Evolutionary conservation across 2,888 invertebrate species (phyloP).

Genomic region (Meiosimyza decipiens): DNA sequence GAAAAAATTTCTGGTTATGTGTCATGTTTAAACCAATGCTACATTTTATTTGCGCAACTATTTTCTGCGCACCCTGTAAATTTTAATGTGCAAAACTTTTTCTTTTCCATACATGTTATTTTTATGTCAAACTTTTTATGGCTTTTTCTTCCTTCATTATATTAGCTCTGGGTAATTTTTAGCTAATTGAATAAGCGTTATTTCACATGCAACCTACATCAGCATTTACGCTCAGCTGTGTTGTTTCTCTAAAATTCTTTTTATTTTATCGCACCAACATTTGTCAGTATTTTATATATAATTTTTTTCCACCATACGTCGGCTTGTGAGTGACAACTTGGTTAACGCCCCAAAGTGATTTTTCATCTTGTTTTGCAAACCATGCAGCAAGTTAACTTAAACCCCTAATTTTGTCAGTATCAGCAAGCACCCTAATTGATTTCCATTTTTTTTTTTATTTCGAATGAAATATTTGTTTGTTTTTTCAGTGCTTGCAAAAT

Average conservation of each 20-base stretch:
- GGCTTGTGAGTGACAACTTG: slow-evolving; percentile 49
- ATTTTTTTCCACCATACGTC: background rate
- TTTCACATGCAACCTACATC: slow-evolving; percentile 35
- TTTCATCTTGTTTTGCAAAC: slow-evolving; percentile 47
- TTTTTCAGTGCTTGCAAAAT: background rate
- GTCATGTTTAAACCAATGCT: too few species aligned
- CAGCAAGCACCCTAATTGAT: slow-evolving; percentile 20
- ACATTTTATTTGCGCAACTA: too few species aligned
- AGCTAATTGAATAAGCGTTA: slow-evolving; percentile 41
- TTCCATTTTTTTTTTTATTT: slow-evolving; percentile 32
- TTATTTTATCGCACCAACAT: too few species aligned
- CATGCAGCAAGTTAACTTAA: background rate
- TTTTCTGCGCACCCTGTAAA: too few species aligned
- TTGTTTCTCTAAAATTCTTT: background rate
- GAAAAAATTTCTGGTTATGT: too few species aligned
- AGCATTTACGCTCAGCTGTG: background rate
- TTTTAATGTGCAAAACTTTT: background rate
- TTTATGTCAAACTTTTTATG: background rate
- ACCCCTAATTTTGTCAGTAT: slow-evolving; percentile 7
- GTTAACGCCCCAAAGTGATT: slow-evolving; percentile 51
- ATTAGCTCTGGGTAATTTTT: slow-evolving; percentile 29
- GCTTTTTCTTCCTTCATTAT: background rate
- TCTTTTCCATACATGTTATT: background rate
- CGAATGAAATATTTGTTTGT: slow-evolving; percentile 38
- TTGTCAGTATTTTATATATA: too few species aligned